These are phyloP conservation scores for Drosophila mercatorum DNA, from an alignment of 2,888 invertebrate genomes.

Conservation along the genomic window DNA sequence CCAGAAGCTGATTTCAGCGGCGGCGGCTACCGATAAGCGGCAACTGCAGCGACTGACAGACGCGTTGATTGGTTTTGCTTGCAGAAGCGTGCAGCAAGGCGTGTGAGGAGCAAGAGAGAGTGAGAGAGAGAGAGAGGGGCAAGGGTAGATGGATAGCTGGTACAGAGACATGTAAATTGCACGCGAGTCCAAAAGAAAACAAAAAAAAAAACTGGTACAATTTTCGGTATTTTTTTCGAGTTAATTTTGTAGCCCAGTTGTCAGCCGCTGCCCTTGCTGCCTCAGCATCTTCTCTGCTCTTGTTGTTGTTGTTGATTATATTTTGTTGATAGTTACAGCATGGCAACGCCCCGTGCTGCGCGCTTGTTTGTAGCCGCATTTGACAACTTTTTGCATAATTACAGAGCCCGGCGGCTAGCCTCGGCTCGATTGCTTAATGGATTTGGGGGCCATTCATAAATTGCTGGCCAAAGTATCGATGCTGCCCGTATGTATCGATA, in stretches of 20 bases:
- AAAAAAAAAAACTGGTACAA: constrained; percentile 62
- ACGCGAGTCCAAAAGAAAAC: constrained; percentile 3
- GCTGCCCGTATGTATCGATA: constrained; percentile 33
- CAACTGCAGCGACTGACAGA: constrained; percentile 68
- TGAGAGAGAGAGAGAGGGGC: background rate
- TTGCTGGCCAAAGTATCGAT: constrained; percentile 48
- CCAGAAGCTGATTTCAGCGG: constrained; percentile 81
- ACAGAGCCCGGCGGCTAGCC: constrained; percentile 13
- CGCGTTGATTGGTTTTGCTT: constrained; percentile 82
- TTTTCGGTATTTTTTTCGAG: constrained; percentile 42
- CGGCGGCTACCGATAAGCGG: constrained; percentile 82
- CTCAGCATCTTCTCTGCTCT: background rate
- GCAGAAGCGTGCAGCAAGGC: constrained; percentile 8
- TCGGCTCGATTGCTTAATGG: constrained; percentile 12
- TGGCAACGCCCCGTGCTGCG: constrained; percentile 34
- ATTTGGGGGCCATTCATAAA: constrained; percentile 69
- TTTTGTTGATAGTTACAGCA: constrained; percentile 71
- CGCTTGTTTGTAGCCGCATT: constrained; percentile 50
- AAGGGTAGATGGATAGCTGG: background rate
- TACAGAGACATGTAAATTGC: constrained; percentile 82
- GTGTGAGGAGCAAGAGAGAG: background rate
- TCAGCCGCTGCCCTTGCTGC: background rate
- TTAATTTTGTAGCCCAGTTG: constrained; percentile 22
- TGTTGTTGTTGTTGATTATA: constrained; percentile 60
- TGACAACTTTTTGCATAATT: constrained; percentile 79